Percentiles rank a stretch among this genome's conserved stretches.
Evolutionary conservation across 2,113 vertebrate genomes (phyloP).

Genomic region (Caloenas nicobarica): DNA sequence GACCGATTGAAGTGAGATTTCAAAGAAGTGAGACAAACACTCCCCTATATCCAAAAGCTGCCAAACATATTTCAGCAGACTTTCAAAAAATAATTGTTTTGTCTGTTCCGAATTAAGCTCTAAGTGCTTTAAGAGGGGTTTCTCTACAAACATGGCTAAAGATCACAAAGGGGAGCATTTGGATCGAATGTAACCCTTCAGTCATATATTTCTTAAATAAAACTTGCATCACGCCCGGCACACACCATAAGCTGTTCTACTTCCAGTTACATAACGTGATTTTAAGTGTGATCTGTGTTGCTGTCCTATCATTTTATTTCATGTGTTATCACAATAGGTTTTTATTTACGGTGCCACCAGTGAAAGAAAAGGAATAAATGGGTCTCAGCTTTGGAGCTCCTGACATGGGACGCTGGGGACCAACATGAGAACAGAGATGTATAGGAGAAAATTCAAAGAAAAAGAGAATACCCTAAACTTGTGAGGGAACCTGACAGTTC

Average conservation of each 20-base stretch:
- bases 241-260: background rate
- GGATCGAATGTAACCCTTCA: conserved; percentile 48
- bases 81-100: conserved; percentile 65
- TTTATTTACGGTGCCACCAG: background rate
- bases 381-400: background rate
- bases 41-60: conserved; percentile 47
- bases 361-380: background rate
- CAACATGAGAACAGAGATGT: background rate
- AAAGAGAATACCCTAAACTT: background rate
- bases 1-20: conserved; percentile 20
- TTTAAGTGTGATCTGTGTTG: conserved; percentile 42
- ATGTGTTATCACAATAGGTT: background rate
- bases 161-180: conserved; percentile 53
- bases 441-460: background rate
- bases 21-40: conserved; percentile 46
- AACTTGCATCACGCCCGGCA: conserved; percentile 11
- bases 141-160: conserved; percentile 54
- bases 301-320: conserved; percentile 14
- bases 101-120: conserved; percentile 56
- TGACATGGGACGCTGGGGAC: background rate
- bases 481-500: background rate
- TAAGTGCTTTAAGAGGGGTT: conserved; percentile 46
- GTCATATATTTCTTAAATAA: conserved; percentile 19
- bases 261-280: conserved; percentile 36
- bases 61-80: conserved; percentile 60